Percentiles rank a stretch among this genome's conserved stretches.
These are phyloP conservation scores for Tribolium madens DNA, from an alignment of 1,140 invertebrate genomes.

Conservation along the genomic window DNA sequence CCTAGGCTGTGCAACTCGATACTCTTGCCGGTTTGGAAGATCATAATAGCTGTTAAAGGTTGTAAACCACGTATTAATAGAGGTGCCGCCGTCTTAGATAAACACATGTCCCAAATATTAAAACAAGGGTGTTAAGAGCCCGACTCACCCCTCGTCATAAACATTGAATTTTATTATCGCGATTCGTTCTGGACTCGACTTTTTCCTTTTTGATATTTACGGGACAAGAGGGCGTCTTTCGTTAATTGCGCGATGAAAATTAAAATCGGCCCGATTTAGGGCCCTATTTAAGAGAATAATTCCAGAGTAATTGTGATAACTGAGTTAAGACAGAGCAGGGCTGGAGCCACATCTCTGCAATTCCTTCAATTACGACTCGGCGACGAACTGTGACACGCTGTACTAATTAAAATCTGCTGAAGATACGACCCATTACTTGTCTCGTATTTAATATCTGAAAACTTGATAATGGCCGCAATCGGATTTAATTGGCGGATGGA, in stretches of 20 bases:
- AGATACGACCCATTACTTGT: slow-evolving; percentile 53
- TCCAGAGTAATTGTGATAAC: slow-evolving; percentile 43
- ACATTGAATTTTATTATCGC: slow-evolving; percentile 26
- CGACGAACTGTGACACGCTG: slow-evolving; percentile 42
- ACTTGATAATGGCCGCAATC: slow-evolving; percentile 34
- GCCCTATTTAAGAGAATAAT: slow-evolving; percentile 39
- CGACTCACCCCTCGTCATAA: not conserved
- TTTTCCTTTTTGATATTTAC: not conserved
- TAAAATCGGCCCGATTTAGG: slow-evolving; percentile 49
- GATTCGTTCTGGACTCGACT: slow-evolving; percentile 7
- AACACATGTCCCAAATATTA: slow-evolving; percentile 28
- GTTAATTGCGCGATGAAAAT: slow-evolving; percentile 44
- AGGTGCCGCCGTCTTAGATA: slow-evolving; percentile 26
- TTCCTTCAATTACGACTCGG: slow-evolving; percentile 34
- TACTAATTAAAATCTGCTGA: slow-evolving; percentile 51
- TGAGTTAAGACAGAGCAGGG: slow-evolving; percentile 44
- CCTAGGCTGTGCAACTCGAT: not conserved
- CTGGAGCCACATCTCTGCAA: slow-evolving; percentile 42
- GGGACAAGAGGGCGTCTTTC: slow-evolving; percentile 4
- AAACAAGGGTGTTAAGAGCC: slow-evolving; percentile 34
- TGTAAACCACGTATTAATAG: not conserved
- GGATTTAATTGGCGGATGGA: slow-evolving; percentile 13
- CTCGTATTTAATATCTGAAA: slow-evolving; percentile 50
- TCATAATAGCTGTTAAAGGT: slow-evolving; percentile 34
- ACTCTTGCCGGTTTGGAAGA: not conserved